Base-by-base conservation (phyloP, 2,888 invertebrate species). In the Sycophila texana region DNA sequence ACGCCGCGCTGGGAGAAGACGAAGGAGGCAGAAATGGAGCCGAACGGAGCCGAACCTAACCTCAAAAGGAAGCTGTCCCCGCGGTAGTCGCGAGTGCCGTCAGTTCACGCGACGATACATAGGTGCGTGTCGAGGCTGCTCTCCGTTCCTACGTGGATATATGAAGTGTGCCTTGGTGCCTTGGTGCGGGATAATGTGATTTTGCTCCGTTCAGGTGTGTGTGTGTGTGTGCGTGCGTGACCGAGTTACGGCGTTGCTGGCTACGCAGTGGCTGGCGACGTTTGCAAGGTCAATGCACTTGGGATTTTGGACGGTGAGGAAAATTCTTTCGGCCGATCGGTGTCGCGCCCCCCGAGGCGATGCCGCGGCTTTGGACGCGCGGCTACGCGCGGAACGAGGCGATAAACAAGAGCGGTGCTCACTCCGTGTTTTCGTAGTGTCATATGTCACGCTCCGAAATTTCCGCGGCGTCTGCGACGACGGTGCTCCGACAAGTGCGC, bases 281-380 rank as follows among this genome's bases (percentile, higher is more conserved):
- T 76, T 57, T 30, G 58, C 39, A 75, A 75, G 71, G 71, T 75
- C 71, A 75, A 79, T 79, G 75, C 66, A 75, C 74, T 61, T 74
- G 20, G 26, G 18, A 53, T 79, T 79, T 70, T 68, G 39, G 39
- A 39, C 58, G 58, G 51, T 55, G 58, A 39, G 51, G 49, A 71
- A 22, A 26, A 53, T 71, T 71, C 20, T 58, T 30, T 60, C 12
- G 30, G 1, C 30, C 10, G 39, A 57, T 63, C 4, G 30, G n/a
- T n/a, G 4, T 7, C 30, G 30, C 0, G 39, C 10, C 39, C 26
- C 10, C 39, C 10, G 10, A 10, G 39, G 39, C 39, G 39, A 10
- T 10, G 10, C 30, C 39, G 39, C 7, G 39, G 10, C 30, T n/a
- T n/a, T 30, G 7, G 30, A 4, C 7, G 30, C 5, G 0, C 30